A percentile compares a stretch with the other conserved stretches of the same genome.
phyloP scores from a whole-genome alignment of 2,888 invertebrate species.

The Neoaliturus tenellus region DNA sequence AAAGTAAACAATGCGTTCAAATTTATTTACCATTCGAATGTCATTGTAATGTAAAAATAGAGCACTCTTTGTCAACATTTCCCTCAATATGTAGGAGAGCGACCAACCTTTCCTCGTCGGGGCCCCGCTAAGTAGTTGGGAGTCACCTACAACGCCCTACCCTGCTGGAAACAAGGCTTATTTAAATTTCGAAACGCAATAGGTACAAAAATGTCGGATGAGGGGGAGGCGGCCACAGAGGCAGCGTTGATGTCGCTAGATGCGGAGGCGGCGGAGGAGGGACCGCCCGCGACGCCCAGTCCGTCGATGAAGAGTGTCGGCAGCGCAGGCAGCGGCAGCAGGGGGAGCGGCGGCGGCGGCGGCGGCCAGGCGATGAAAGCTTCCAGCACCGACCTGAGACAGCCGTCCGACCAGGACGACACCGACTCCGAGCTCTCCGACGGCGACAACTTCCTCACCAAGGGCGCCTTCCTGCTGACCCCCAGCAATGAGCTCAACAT shows the following conservation, averaged over 20 bases:
- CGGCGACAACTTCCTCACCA: slow-evolving; percentile 82
- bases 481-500: slow-evolving; percentile 91
- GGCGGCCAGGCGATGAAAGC: slow-evolving; percentile 40
- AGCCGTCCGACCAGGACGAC: slow-evolving; percentile 79
- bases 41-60: no score
- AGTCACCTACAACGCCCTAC: neutral
- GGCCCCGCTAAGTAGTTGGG: slow-evolving; percentile 79
- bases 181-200: slow-evolving; percentile 58
- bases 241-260: slow-evolving; percentile 49
- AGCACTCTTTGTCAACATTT: no score
- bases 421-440: slow-evolving; percentile 88
- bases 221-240: slow-evolving; percentile 55
- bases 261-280: slow-evolving; percentile 1
- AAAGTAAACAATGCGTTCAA: no score
- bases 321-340: slow-evolving; percentile 42
- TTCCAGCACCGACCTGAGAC: slow-evolving; percentile 40
- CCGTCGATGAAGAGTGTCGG: slow-evolving; percentile 53
- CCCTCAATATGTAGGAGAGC: no score
- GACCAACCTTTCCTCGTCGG: no score
- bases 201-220: slow-evolving; percentile 57
- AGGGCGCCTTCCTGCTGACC: slow-evolving; percentile 87
- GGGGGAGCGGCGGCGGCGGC: slow-evolving; percentile 39
- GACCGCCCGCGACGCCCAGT: slow-evolving; percentile 23
- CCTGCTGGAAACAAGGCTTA: slow-evolving; percentile 37
- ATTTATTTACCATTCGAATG: no score